Base-by-base conservation (phyloP, 2,113 vertebrate genomes). In the Rallus limicola region DNA sequence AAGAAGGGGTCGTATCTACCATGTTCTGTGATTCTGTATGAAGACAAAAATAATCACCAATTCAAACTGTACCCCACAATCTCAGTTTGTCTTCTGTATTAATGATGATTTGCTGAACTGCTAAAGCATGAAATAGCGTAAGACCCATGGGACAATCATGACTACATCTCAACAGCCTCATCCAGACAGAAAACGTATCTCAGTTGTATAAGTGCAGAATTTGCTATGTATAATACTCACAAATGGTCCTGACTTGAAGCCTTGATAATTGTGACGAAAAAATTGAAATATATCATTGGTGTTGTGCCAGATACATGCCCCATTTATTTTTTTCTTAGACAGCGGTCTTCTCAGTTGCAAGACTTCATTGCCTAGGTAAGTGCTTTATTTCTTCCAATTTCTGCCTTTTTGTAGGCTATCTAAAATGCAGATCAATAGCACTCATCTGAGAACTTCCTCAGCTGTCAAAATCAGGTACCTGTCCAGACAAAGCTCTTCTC, bases 361-460 rank as follows among this genome's bases (percentile, higher is more conserved):
- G 68, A 86, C 86, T 93, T 67, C 28, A 33, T 52, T 78, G 31
- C 52, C 9, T 23, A 60, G 6, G 1, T 56, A 79, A 64, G 29
- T 58, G 34, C 60, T 72, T 72, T 56, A 82, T 59, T 94, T 92
- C 64, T 94, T 89, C 52, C 42, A 42, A 42, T 75, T 91, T 87
- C 90, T 86, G 24, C 52, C 77, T 91, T 40, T 40, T 63, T n/a
- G 42, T 25, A 65, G 29, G 53, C 31, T 67, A 46, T 56, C 34
- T 83, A 78, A 91, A 94, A 71, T n/a, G 67, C 65, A 79, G 82
- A 95, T 75, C 56, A 64, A 36, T 36, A 58, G 53, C 91, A 82
- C 16, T 56, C 33, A 42, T 76, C 79, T 93, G 79, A 76, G 56
- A 53, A 76, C 34, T 80, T 92, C 40, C 15, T 34, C 67, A 44